phyloP scores from a whole-genome alignment of 2,113 vertebrate species.

The Thamnaconus septentrionalis region DNA sequence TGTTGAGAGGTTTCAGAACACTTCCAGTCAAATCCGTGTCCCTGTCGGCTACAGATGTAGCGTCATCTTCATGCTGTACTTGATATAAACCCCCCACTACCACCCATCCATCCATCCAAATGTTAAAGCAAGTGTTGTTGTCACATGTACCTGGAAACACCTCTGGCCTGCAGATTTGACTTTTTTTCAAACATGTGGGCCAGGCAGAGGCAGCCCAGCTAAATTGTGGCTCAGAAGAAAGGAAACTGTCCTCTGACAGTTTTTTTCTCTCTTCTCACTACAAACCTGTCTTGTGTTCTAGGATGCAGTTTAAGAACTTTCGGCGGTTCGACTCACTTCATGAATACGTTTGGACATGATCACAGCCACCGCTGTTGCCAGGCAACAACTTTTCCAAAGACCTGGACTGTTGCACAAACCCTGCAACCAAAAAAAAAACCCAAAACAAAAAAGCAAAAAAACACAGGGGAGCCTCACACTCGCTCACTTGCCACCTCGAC shows the following conservation, averaged over 20 bases:
- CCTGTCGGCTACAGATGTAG: too few relatives aligned
- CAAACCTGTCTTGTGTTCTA: not conserved
- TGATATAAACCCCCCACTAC: too few relatives aligned
- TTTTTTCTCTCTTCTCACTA: not conserved
- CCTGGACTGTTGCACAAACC: constrained; percentile 42
- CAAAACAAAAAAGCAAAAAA: constrained; percentile 29
- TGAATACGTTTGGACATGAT: constrained; percentile 10
- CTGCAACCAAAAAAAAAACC: constrained; percentile 20
- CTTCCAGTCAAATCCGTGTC: too few relatives aligned
- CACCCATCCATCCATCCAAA: too few relatives aligned
- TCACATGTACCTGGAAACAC: too few relatives aligned
- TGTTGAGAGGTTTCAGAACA: too few relatives aligned
- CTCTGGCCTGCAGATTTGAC: too few relatives aligned
- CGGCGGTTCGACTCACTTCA: too few relatives aligned
- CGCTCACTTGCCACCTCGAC: not conserved
- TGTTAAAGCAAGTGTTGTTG: too few relatives aligned
- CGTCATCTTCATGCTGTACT: too few relatives aligned
- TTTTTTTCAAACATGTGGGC: not conserved
- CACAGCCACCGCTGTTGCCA: not conserved
- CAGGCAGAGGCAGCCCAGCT: not conserved
- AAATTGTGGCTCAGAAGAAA: not conserved
- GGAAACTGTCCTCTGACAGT: not conserved
- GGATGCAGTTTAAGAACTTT: not conserved
- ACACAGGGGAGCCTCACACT: constrained; percentile 42
- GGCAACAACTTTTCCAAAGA: constrained; percentile 1